A percentile compares a stretch with the other conserved stretches of the same genome.
Conservation (phyloP, 2,797 vertebrate species). For the Chromis chromis region DNA sequence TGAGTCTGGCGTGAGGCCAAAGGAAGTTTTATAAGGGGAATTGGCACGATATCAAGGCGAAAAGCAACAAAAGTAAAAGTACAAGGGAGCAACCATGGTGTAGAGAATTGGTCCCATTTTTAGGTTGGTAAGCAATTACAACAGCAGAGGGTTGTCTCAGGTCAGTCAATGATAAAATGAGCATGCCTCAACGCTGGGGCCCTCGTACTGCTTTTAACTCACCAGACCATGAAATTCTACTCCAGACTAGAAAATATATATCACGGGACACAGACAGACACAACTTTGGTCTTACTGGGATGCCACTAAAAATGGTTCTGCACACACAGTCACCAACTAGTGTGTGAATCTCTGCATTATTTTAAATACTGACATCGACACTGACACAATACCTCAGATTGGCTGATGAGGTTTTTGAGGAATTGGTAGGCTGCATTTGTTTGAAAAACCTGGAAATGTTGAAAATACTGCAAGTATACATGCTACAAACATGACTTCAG, state of each 20-base stretch:
- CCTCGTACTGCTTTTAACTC: constrained; percentile 73
- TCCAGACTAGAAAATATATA: constrained; percentile 67
- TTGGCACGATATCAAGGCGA: constrained; percentile 65
- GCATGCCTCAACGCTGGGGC: constrained; percentile 60
- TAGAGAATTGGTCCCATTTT: constrained; percentile 53
- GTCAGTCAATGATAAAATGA: constrained; percentile 77
- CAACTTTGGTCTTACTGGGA: constrained; percentile 30
- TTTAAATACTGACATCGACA: too few species aligned
- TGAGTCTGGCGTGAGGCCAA: constrained; percentile 57
- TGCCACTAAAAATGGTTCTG: constrained; percentile 33
- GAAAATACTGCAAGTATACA: not conserved
- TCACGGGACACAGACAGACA: constrained; percentile 34
- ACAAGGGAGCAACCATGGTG: constrained; percentile 59
- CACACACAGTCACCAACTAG: too few species aligned
- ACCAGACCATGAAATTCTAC: constrained; percentile 76
- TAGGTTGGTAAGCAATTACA: constrained; percentile 69
- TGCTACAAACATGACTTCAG: not conserved
- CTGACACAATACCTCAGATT: not conserved
- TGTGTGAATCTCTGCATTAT: too few species aligned
- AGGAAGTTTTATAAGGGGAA: constrained; percentile 64
- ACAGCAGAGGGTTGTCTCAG: constrained; percentile 69
- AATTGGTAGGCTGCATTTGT: not conserved
- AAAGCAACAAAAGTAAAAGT: constrained; percentile 51
- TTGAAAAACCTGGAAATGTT: not conserved
- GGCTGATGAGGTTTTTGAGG: not conserved